Evolutionary conservation across 2,113 vertebrate genomes (phyloP).

Genomic region (Pseudonaja textilis): DNA sequence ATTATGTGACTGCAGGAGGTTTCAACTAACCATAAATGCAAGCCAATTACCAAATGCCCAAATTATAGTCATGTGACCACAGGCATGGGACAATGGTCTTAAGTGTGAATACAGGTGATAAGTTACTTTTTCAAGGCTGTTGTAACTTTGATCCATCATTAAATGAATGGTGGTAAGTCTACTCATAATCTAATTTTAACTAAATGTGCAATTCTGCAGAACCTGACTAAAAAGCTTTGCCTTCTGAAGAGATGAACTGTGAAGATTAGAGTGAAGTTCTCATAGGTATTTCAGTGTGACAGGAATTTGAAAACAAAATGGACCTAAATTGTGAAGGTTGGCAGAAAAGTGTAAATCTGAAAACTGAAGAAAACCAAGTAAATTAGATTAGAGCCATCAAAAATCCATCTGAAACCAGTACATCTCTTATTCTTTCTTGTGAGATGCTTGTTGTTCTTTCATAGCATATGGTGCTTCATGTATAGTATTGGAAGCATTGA

Average conservation of each 20-base stretch:
- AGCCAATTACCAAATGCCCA: not conserved
- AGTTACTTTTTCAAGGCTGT: not conserved
- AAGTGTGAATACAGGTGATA: not conserved
- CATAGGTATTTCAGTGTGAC: not conserved
- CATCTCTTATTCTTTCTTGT: not conserved
- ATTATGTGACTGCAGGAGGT: not conserved
- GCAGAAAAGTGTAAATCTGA: slow-evolving; percentile 29
- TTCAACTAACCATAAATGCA: not conserved
- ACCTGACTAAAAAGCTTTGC: not conserved
- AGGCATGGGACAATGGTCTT: not conserved
- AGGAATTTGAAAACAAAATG: slow-evolving; percentile 14
- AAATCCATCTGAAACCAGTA: slow-evolving; percentile 9
- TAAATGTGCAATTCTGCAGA: not conserved
- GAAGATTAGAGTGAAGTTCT: slow-evolving; percentile 16
- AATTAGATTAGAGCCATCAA: not conserved
- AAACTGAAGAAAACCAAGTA: not conserved
- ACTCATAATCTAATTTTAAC: not conserved
- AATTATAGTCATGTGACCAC: not conserved
- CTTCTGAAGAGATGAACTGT: slow-evolving; percentile 21
- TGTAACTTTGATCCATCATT: not conserved
- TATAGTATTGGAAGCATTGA: not conserved
- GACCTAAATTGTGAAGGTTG: slow-evolving; percentile 7
- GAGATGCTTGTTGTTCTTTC: not conserved
- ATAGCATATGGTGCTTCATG: not conserved
- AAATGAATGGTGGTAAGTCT: not conserved